Evolutionary conservation across 2,797 vertebrate species (phyloP), one percentile per base, ranked within the genome.

Genomic region (Parauchenoglanis ngamensis): DNA sequence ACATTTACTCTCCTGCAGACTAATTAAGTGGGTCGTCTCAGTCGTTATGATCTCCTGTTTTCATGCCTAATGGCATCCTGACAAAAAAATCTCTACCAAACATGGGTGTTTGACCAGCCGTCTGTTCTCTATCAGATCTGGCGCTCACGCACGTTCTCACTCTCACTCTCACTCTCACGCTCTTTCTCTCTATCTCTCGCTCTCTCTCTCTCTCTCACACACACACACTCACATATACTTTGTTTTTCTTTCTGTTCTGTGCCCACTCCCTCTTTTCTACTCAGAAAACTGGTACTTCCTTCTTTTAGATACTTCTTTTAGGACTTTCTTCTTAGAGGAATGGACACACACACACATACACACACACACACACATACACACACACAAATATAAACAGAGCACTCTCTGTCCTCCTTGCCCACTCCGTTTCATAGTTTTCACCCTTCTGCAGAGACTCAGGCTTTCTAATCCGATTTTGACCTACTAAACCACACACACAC

Each of bases 11-110:
- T 49, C 72, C 63, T 49, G 25, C 52, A 83, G 68, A 44, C 72
- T 76, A 44, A 85, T 83, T 86, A 88, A 83, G 19, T 25, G 77
- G 83, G 85, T 88, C 86, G 63, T 49, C 68, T 35, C 85, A 54
- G 81, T 89, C 67, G 81, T 19, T 2, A 23, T 85, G 63, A 79
- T 91, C 86, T 87, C 61, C 54, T 77, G 67, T n/a, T 86, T 52
- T 83, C 59, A 46, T 70, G 85, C 59, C 76, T 88, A 57, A 84
- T 87, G 87, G 68, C 85, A 85, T 86, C 54, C 70, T 40, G 85
- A 87, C 78, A 87, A 31, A 11, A 31, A 61, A 86, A 83, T 83
- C 82, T 88, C 76, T 79, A 83, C 78, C 87, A 90, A 89, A 90
- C 84, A 87, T 86, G 86, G 86, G 83, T 85, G 83, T 79, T 86